Percentiles rank a stretch among this genome's conserved stretches.
phyloP scores from a whole-genome alignment of 2,113 vertebrate species.

The Cercocebus atys region DNA sequence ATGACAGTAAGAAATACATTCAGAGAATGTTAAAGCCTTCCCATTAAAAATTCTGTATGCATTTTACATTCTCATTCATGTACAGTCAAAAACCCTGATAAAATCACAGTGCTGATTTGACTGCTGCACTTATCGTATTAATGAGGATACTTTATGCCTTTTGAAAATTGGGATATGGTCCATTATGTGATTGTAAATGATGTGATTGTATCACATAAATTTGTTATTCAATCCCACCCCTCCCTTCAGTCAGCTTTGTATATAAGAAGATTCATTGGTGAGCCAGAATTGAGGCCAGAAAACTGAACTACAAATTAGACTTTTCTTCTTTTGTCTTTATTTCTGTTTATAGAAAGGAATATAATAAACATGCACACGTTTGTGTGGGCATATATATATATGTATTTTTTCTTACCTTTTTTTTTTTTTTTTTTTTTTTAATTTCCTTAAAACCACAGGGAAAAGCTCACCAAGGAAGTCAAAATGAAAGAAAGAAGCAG shows the following conservation, averaged over 20 bases:
- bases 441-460: not conserved
- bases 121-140: conserved; percentile 90
- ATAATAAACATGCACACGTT: not conserved
- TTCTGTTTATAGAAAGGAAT: conserved; percentile 40
- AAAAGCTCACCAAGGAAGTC: not conserved
- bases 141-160: conserved; percentile 92
- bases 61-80: conserved; percentile 91
- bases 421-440: not conserved
- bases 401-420: not conserved
- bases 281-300: conserved; percentile 45
- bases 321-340: conserved; percentile 63
- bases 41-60: conserved; percentile 90
- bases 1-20: conserved; percentile 89
- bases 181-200: conserved; percentile 90
- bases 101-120: conserved; percentile 90
- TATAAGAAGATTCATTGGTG: conserved; percentile 79
- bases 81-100: conserved; percentile 91
- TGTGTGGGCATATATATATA: not conserved
- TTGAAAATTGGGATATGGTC: conserved; percentile 89
- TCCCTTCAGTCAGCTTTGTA: conserved; percentile 85
- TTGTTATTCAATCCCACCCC: conserved; percentile 88
- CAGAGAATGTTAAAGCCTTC: conserved; percentile 86
- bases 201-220: conserved; percentile 89
- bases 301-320: conserved; percentile 47
- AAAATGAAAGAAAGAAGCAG: not conserved